Conservation (phyloP, 2,888 invertebrate genomes). For the Ametastegia equiseti region DNA sequence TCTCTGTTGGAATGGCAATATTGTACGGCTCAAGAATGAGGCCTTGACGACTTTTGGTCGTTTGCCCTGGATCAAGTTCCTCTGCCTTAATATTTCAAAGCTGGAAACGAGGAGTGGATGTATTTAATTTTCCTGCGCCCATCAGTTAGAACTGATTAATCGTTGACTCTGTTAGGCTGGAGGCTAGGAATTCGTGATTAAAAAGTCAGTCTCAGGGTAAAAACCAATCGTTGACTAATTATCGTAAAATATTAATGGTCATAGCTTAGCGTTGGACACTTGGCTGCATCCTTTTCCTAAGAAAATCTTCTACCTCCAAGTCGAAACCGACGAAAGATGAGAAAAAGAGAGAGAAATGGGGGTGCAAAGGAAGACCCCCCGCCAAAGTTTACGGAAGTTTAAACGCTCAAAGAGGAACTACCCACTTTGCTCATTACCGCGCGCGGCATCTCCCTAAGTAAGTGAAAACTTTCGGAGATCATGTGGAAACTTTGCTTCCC, state of each 20-base stretch:
- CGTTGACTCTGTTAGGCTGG: background rate
- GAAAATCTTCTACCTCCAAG: background rate
- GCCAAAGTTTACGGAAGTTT: conserved; percentile 41
- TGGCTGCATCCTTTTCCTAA: background rate
- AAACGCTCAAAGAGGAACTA: conserved; percentile 40
- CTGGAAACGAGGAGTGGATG: conserved; percentile 5
- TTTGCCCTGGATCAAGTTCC: background rate
- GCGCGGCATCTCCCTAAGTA: conserved; percentile 52
- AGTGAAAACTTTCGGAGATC: conserved; percentile 58
- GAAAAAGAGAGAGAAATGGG: background rate
- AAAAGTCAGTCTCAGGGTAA: background rate
- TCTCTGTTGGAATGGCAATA: conserved; percentile 18
- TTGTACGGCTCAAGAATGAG: conserved; percentile 1
- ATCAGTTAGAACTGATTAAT: conserved; percentile 37
- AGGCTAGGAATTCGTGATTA: background rate
- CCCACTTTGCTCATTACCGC: conserved; percentile 52
- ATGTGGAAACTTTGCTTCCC: conserved; percentile 54
- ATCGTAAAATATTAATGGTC: conserved; percentile 12
- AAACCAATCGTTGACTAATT: conserved; percentile 13
- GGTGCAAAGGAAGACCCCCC: background rate
- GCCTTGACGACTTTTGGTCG: background rate
- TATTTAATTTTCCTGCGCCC: background rate
- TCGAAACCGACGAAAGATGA: background rate
- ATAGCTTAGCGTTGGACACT: background rate
- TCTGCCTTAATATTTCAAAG: conserved; percentile 24